A percentile compares a stretch with the other conserved stretches of the same genome.
phyloP scores from a whole-genome alignment of 2,113 vertebrate genomes.

The Piaya cayana region DNA sequence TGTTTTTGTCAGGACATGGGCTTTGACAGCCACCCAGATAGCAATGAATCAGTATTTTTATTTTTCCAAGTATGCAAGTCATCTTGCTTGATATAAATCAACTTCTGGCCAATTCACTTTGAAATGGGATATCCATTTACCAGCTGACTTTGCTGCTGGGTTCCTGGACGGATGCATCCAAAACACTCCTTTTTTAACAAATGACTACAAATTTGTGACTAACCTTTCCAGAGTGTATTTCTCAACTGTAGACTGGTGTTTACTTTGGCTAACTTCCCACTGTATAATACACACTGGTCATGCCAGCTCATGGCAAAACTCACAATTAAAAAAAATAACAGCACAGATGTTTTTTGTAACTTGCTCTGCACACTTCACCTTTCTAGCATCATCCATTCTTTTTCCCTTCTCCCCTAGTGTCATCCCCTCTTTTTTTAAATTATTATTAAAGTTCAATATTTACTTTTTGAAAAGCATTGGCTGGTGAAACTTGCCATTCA shows the following conservation, averaged over 20 bases:
- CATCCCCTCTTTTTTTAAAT: neutral
- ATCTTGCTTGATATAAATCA: slow-evolving; percentile 77
- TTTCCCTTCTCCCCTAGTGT: neutral
- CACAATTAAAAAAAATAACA: slow-evolving; percentile 60
- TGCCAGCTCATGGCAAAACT: slow-evolving; percentile 71
- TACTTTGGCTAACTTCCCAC: slow-evolving; percentile 67
- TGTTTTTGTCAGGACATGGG: slow-evolving; percentile 30
- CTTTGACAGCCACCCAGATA: slow-evolving; percentile 61
- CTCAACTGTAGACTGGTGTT: slow-evolving; percentile 70
- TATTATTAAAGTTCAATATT: slow-evolving; percentile 53
- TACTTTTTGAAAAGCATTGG: slow-evolving; percentile 64
- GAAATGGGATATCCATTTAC: slow-evolving; percentile 74
- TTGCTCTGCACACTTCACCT: slow-evolving; percentile 44
- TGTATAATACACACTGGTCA: slow-evolving; percentile 56
- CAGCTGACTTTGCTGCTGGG: slow-evolving; percentile 58
- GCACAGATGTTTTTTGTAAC: slow-evolving; percentile 54
- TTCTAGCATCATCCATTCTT: slow-evolving; percentile 39
- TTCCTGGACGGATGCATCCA: slow-evolving; percentile 44
- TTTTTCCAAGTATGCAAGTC: slow-evolving; percentile 75
- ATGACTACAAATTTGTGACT: slow-evolving; percentile 68
- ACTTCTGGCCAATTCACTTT: slow-evolving; percentile 44
- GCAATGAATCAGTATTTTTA: slow-evolving; percentile 75
- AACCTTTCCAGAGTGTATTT: slow-evolving; percentile 74
- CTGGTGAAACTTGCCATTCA: slow-evolving; percentile 48
- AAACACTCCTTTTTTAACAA: slow-evolving; percentile 52